Evolutionary conservation across 2,797 vertebrate species (phyloP), one percentile per base, ranked within the genome.

Genomic region (Falco novaeseelandiae): DNA sequence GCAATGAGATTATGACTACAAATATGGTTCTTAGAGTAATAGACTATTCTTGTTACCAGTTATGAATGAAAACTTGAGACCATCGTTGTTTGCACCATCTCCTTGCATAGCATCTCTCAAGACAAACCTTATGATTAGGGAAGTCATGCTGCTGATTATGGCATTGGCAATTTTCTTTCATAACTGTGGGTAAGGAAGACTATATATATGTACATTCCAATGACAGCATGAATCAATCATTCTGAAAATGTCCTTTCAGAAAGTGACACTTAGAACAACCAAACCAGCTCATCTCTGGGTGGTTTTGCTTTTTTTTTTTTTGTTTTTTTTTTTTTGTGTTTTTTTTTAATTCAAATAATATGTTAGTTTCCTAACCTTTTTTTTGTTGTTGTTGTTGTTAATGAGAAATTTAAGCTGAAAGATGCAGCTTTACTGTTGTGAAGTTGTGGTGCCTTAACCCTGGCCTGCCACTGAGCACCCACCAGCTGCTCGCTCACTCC

Each of bases 51-150:
- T 94, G 27, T 94, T 90, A 95, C 96, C 94, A 96, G 73, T 97
- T 96, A 94, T 74, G 78, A 76, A 94, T 97, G 90, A 95, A 94
- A 77, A 96, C 84, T 91, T 88, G 79, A 89, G 88, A 93, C 86
- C 66, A 14, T 94, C 49, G 76, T 71, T 92, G 87, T 91, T 93
- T 36, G 5, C 57, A 74, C 95, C 87, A 74, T 81, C 73, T 92
- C 57, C 74, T 54, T 91, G 57, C 65, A 48, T 36, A 40, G 22
- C 44, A 59, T 81, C 40, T 23, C 59, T 96, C 78, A 65, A 95
- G 81, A 62, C 93, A 94, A 62, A 89, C 65, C 30, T 73, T 38
- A 32, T 3, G 26, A 73, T 30, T 83, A 48, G 48, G 14, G 30
- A 74, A 20, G 27, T 79, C 59, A 4, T 26, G 7, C 26, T 91